Conservation (phyloP, 2,797 vertebrate genomes). For the Masticophis lateralis region DNA sequence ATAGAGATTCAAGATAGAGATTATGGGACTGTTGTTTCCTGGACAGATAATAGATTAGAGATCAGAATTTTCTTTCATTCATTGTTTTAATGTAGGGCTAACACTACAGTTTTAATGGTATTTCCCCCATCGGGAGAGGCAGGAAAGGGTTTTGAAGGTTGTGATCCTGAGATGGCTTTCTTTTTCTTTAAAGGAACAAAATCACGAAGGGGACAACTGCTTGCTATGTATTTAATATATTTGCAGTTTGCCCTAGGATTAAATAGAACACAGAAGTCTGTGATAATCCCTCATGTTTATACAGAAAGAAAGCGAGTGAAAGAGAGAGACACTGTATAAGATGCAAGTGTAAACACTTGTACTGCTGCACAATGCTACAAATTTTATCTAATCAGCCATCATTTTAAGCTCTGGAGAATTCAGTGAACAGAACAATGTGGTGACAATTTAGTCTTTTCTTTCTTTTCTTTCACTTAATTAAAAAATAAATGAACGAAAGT, state of each 20-base stretch:
- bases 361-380: constrained; percentile 58
- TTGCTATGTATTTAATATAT: not conserved
- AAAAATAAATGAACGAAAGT: constrained; percentile 51
- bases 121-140: not conserved
- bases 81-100: not conserved
- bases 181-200: not conserved
- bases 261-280: constrained; percentile 63
- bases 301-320: not conserved
- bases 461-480: constrained; percentile 60
- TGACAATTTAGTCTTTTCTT: constrained; percentile 70
- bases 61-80: not conserved
- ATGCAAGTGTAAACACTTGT: constrained; percentile 58
- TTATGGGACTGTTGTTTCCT: not conserved
- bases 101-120: not conserved
- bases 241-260: constrained; percentile 36
- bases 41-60: not conserved
- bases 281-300: constrained; percentile 41
- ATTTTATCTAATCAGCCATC: constrained; percentile 72
- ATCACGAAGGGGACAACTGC: not conserved
- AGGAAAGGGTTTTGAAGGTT: not conserved
- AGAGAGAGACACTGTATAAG: constrained; percentile 19
- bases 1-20: not conserved
- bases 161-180: not conserved
- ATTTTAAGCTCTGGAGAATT: constrained; percentile 70
- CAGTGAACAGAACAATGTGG: constrained; percentile 75